phyloP scores from a whole-genome alignment of 2,888 invertebrate genomes.

The Eristalis arbustorum region DNA sequence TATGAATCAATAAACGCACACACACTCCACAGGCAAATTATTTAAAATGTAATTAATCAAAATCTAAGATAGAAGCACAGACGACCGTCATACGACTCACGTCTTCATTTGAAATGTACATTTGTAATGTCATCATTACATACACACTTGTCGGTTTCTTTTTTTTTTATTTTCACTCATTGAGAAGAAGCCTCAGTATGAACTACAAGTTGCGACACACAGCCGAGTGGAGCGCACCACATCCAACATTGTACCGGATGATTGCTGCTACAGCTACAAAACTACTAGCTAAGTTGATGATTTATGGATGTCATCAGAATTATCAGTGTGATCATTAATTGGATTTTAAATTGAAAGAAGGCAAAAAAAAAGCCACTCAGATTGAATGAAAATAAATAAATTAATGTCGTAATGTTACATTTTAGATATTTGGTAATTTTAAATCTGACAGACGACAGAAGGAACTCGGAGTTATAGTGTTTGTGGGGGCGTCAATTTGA shows the following conservation, averaged over 20 bases:
- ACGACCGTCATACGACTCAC: slow-evolving; percentile 24
- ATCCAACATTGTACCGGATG: slow-evolving; percentile 10
- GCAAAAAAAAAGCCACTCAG: neutral
- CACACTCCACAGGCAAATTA: slow-evolving; percentile 42
- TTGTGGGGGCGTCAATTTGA: slow-evolving; percentile 7
- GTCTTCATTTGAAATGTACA: slow-evolving; percentile 32
- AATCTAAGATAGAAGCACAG: slow-evolving; percentile 32
- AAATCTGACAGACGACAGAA: neutral
- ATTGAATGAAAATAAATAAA: slow-evolving; percentile 15
- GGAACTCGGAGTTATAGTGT: neutral
- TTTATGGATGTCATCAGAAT: slow-evolving; percentile 43
- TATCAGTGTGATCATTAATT: slow-evolving; percentile 44
- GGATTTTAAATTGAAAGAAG: slow-evolving; percentile 19
- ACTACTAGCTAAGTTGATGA: slow-evolving; percentile 35
- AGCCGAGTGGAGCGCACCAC: slow-evolving; percentile 34
- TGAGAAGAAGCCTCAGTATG: neutral
- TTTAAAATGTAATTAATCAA: slow-evolving; percentile 65
- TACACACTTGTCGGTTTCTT: slow-evolving; percentile 23
- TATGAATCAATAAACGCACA: neutral
- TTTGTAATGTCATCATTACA: slow-evolving; percentile 61
- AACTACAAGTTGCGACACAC: slow-evolving; percentile 17
- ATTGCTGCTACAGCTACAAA: slow-evolving; percentile 16
- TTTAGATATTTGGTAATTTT: slow-evolving; percentile 14
- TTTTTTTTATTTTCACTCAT: neutral
- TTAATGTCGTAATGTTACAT: neutral